A percentile compares a stretch with the other conserved stretches of the same genome.
phyloP scores from a whole-genome alignment of 2,113 vertebrate genomes.

The Apteryx mantelli region DNA sequence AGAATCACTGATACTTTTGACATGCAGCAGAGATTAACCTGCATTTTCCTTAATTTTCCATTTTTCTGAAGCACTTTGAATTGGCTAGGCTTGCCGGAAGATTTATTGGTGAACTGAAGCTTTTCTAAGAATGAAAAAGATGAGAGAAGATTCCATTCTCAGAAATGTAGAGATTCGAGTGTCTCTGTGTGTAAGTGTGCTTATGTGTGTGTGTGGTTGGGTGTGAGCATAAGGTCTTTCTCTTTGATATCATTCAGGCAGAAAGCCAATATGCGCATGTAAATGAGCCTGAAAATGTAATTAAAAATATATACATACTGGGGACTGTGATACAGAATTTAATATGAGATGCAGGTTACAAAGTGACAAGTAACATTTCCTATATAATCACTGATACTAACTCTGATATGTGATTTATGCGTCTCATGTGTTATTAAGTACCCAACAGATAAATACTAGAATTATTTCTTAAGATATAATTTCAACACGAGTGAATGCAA shows the following conservation, averaged over 20 bases:
- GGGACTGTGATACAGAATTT: slow-evolving; percentile 5
- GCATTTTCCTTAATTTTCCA: neutral
- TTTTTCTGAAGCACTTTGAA: neutral
- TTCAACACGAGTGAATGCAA: neutral
- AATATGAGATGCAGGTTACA: slow-evolving; percentile 5
- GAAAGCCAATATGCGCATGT: slow-evolving; percentile 70
- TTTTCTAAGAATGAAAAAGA: slow-evolving; percentile 30
- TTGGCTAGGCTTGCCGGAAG: neutral
- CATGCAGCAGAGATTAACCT: slow-evolving; percentile 18
- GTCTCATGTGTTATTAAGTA: neutral
- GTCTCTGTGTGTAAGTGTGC: slow-evolving; percentile 21
- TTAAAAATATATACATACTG: slow-evolving; percentile 66
- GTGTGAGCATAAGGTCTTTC: slow-evolving; percentile 41
- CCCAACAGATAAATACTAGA: neutral
- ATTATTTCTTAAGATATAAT: slow-evolving; percentile 1
- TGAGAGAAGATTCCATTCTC: slow-evolving; percentile 23
- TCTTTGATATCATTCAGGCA: slow-evolving; percentile 58
- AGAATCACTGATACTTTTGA: slow-evolving; percentile 42
- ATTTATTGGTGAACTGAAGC: neutral
- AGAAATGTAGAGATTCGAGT: neutral
- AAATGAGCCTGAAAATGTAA: slow-evolving; percentile 72
- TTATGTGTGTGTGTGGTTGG: neutral
- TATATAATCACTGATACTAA: neutral
- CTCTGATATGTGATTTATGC: slow-evolving; percentile 15
- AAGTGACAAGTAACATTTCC: slow-evolving; percentile 34